Conservation (phyloP, 2,797 vertebrate species). For the Spizella passerina region DNA sequence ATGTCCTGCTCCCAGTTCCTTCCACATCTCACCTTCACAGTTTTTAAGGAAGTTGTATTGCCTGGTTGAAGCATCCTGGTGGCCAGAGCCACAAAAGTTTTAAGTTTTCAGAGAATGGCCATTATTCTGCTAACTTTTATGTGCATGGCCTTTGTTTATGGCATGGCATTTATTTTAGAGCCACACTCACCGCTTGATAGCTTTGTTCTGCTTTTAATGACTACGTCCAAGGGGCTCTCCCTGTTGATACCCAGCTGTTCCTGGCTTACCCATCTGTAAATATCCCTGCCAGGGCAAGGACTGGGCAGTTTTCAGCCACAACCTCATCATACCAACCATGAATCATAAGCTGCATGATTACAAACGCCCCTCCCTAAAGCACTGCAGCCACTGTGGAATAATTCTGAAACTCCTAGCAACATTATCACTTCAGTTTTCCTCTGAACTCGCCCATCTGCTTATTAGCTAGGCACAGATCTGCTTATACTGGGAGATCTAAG, state of each 20-base stretch:
- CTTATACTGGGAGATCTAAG: neutral
- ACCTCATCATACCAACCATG: neutral
- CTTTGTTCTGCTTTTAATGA: neutral
- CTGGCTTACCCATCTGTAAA: neutral
- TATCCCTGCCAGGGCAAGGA: neutral
- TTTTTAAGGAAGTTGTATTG: neutral
- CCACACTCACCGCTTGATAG: fast-evolving
- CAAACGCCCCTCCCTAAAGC: slow-evolving; percentile 34
- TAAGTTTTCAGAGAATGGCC: neutral
- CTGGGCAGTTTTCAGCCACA: neutral
- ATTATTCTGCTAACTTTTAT: neutral
- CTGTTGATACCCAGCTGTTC: neutral
- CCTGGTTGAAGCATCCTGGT: neutral
- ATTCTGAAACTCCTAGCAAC: slow-evolving; percentile 63
- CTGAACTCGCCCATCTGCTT: slow-evolving; percentile 64
- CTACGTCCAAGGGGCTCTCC: neutral
- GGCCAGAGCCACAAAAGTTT: neutral
- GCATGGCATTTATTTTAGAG: neutral
- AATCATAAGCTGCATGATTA: slow-evolving; percentile 25
- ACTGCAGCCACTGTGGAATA: slow-evolving; percentile 16
- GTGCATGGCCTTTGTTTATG: neutral
- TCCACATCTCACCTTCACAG: neutral
- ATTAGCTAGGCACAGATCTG: slow-evolving; percentile 52
- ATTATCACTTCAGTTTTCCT: slow-evolving; percentile 59
- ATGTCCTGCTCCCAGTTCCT: neutral